These are phyloP conservation scores for Cremastinae sp. DNA, from an alignment of 2,888 invertebrate species.

Conservation along the genomic window DNA sequence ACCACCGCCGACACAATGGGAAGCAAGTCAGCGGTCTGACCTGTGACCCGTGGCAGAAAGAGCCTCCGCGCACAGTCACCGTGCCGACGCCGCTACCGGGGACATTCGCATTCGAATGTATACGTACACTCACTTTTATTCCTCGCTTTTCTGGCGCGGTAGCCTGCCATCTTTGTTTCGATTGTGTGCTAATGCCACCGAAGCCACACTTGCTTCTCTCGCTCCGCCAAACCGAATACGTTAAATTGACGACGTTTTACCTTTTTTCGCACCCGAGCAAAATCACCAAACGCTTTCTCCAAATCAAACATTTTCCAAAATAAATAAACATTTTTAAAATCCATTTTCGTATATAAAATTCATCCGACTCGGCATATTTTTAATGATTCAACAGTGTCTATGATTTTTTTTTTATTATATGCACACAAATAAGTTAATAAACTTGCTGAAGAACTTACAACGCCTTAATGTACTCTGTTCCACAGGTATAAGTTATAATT, in stretches of 20 bases:
- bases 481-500: too few relatives aligned
- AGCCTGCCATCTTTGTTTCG: conserved; percentile 72
- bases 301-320: too few relatives aligned
- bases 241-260: conserved; percentile 45
- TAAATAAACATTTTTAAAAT: too few relatives aligned
- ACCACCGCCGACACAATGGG: conserved; percentile 78
- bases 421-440: too few relatives aligned
- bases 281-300: background rate
- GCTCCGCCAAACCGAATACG: conserved; percentile 39
- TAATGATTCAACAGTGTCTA: too few relatives aligned
- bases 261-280: conserved; percentile 46
- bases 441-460: too few relatives aligned
- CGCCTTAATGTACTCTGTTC: too few relatives aligned
- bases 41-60: conserved; percentile 73
- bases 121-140: conserved; percentile 56
- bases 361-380: too few relatives aligned
- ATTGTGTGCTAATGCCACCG: conserved; percentile 79
- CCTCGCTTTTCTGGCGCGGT: conserved; percentile 46
- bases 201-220: conserved; percentile 43
- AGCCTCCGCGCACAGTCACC: conserved; percentile 55
- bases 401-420: too few relatives aligned
- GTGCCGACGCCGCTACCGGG: conserved; percentile 51
- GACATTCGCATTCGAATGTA: conserved; percentile 74
- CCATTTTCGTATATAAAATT: too few relatives aligned
- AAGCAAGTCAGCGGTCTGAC: conserved; percentile 79